Conservation (phyloP, 2,113 vertebrate species). For the Phrynosoma platyrhinos region DNA sequence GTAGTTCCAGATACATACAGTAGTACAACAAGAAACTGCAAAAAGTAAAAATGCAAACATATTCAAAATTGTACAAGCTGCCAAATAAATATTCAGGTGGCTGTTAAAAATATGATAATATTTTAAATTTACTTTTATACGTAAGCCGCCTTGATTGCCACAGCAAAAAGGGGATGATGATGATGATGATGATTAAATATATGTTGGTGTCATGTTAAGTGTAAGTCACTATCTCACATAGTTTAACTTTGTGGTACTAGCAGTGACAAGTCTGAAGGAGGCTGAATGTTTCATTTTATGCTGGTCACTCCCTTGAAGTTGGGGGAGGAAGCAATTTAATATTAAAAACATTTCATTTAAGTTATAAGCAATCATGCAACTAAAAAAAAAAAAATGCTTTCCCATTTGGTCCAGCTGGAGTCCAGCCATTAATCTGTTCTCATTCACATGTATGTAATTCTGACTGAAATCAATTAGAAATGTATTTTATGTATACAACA, state of each 20-base stretch:
- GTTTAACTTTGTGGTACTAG: too few relatives aligned
- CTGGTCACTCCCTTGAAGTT: background rate
- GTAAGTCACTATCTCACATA: background rate
- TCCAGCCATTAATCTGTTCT: slow-evolving; percentile 1
- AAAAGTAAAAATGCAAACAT: background rate
- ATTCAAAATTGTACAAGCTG: too few relatives aligned
- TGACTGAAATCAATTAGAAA: background rate
- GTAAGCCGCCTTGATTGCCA: too few relatives aligned
- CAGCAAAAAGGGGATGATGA: too few relatives aligned
- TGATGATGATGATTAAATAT: background rate
- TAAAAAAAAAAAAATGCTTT: background rate
- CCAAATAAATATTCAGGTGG: too few relatives aligned
- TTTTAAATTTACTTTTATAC: too few relatives aligned
- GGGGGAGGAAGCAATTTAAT: background rate
- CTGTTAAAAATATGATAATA: background rate
- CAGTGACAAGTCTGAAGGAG: too few relatives aligned
- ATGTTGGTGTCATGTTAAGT: background rate
- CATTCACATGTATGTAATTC: too few relatives aligned
- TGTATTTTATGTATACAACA: background rate
- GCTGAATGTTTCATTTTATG: slow-evolving; percentile 13
- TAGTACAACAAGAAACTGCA: background rate
- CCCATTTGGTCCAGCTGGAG: background rate
- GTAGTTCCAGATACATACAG: background rate
- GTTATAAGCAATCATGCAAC: slow-evolving; percentile 30
- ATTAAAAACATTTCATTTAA: background rate